Percentiles rank a stretch among this genome's conserved stretches.
Evolutionary conservation across 2,797 vertebrate species (phyloP).

Genomic region (Aphelocoma californica): DNA sequence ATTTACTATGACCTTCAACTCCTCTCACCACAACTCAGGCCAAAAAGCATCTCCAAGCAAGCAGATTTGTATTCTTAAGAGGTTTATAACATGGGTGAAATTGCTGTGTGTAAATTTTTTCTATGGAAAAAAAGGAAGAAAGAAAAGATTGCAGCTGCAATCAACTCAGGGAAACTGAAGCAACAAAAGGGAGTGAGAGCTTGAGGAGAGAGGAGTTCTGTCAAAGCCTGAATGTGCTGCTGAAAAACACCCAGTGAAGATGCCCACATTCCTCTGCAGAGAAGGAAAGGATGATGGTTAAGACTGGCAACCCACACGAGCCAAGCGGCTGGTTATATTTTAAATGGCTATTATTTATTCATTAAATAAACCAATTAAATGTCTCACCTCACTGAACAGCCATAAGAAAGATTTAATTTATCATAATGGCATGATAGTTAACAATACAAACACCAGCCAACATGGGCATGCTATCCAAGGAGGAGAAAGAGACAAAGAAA

Average conservation of each 20-base stretch:
- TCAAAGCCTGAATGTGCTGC: background rate
- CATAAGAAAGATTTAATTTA: background rate
- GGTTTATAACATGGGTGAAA: constrained; percentile 36
- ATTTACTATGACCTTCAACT: constrained; percentile 12
- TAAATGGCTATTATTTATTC: background rate
- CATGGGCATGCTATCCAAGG: background rate
- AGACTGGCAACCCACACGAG: background rate
- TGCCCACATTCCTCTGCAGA: background rate
- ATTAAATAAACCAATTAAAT: background rate
- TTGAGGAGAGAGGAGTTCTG: background rate
- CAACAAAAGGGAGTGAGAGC: background rate
- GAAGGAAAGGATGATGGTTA: background rate
- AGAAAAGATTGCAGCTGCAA: background rate
- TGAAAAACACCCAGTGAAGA: background rate
- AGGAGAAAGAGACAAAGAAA: background rate
- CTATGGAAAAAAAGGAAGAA: background rate
- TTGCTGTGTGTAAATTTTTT: background rate
- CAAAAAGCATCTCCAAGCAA: constrained; percentile 8
- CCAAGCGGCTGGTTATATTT: background rate
- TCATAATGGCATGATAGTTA: background rate
- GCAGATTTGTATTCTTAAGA: constrained; percentile 18
- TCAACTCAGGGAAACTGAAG: background rate
- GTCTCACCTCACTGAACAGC: accelerated
- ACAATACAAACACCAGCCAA: background rate
- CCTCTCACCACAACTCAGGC: background rate